Percentiles rank a stretch among this genome's conserved stretches.
Evolutionary conservation across 2,888 invertebrate species (phyloP).

Genomic region (Steinernema hermaphroditum): DNA sequence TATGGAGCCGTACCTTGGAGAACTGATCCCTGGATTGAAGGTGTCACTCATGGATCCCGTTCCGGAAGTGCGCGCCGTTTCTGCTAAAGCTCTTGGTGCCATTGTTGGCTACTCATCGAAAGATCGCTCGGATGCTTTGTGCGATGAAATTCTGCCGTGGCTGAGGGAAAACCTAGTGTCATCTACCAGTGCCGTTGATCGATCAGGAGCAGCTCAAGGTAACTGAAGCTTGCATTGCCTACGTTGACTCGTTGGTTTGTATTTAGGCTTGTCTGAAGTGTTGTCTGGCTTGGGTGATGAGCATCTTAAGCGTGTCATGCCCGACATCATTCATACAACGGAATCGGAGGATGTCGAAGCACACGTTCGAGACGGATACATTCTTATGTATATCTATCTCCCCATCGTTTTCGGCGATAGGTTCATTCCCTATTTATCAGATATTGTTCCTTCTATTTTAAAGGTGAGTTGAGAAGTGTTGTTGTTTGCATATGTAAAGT

Average conservation of each 20-base stretch:
- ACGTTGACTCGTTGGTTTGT: neutral
- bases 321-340: conserved; percentile 69
- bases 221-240: neutral
- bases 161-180: conserved; percentile 95
- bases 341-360: conserved; percentile 71
- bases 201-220: conserved; percentile 88
- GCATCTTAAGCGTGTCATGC: conserved; percentile 94
- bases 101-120: conserved; percentile 53
- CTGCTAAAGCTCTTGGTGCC: conserved; percentile 70
- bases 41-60: conserved; percentile 93
- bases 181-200: conserved; percentile 89
- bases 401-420: conserved; percentile 92
- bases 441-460: conserved; percentile 93
- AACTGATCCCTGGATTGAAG: conserved; percentile 93
- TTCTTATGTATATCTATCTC: conserved; percentile 99
- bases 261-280: conserved; percentile 41
- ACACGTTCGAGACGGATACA: conserved; percentile 97
- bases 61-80: conserved; percentile 90
- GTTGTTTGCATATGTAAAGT: neutral
- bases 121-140: conserved; percentile 34
- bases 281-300: conserved; percentile 75
- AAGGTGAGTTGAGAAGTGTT: conserved; percentile 71
- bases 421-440: conserved; percentile 92
- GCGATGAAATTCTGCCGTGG: conserved; percentile 83
- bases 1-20: conserved; percentile 89